phyloP scores from a whole-genome alignment of 2,113 vertebrate genomes.

The Alouatta palliata region DNA sequence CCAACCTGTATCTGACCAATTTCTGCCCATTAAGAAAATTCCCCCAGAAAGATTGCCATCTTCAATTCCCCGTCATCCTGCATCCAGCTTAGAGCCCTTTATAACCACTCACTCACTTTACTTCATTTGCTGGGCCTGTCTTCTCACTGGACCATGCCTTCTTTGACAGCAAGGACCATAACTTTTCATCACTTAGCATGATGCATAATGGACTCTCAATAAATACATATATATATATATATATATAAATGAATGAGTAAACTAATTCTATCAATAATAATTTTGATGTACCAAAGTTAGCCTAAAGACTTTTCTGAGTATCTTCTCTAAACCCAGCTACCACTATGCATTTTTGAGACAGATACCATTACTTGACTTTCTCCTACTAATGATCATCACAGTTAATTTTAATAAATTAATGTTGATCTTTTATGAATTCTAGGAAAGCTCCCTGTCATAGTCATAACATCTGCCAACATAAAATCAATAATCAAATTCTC shows the following conservation, averaged over 20 bases:
- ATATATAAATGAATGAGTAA: not conserved
- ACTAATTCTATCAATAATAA: not conserved
- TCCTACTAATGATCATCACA: not conserved
- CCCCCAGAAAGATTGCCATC: not conserved
- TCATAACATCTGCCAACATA: not conserved
- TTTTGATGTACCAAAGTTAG: not conserved
- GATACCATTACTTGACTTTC: not conserved
- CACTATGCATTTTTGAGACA: not conserved
- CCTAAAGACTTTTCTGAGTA: not conserved
- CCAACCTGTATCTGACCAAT: not conserved
- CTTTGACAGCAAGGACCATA: not conserved
- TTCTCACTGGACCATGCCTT: not conserved
- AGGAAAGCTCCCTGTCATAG: not conserved
- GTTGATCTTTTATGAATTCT: not conserved
- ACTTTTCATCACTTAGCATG: not conserved
- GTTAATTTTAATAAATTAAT: constrained; percentile 40
- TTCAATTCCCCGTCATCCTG: not conserved
- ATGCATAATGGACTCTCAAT: not conserved
- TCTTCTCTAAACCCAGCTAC: not conserved
- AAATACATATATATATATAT: not conserved
- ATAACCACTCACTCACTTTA: not conserved
- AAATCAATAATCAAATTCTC: not conserved
- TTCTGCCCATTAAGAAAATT: not conserved
- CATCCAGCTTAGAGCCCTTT: not conserved
- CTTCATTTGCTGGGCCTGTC: not conserved